Percentiles rank a stretch among this genome's conserved stretches.
phyloP scores from a whole-genome alignment of 2,113 vertebrate species.

The Nibea albiflora region DNA sequence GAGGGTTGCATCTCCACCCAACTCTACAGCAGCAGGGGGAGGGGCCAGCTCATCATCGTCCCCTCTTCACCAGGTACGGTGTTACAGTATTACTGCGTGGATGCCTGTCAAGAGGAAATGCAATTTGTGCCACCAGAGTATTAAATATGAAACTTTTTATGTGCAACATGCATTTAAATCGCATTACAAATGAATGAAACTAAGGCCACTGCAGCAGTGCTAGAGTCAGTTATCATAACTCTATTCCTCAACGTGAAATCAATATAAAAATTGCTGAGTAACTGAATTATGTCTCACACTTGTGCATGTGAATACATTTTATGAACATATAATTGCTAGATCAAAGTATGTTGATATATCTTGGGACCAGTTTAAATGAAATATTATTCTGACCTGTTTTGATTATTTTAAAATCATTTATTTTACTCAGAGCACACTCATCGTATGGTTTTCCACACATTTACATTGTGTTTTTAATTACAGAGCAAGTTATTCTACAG shows the following conservation, averaged over 20 bases:
- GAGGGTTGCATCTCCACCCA: slow-evolving; percentile 91
- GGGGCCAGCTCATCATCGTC: slow-evolving; percentile 78
- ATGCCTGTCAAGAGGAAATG: not conserved
- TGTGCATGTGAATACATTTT: not conserved
- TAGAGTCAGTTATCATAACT: not conserved
- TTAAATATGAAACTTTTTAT: not conserved
- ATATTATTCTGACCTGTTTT: not conserved
- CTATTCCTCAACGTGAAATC: not conserved
- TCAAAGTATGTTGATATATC: not conserved
- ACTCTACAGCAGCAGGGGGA: slow-evolving; percentile 75
- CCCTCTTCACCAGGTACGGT: slow-evolving; percentile 79
- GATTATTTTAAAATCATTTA: not conserved
- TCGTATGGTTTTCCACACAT: not conserved
- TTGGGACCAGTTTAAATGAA: not conserved
- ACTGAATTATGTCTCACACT: not conserved
- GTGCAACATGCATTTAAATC: not conserved
- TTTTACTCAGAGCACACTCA: not conserved
- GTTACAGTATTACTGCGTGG: not conserved
- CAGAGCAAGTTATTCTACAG: not conserved
- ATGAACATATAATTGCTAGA: not conserved
- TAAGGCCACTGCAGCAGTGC: not conserved
- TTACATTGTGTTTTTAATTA: not conserved
- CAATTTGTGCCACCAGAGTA: not conserved
- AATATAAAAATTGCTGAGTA: not conserved
- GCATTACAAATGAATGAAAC: not conserved